Evolutionary conservation across 2,888 invertebrate species (phyloP).

Genomic region (Aleiodes alternator): DNA sequence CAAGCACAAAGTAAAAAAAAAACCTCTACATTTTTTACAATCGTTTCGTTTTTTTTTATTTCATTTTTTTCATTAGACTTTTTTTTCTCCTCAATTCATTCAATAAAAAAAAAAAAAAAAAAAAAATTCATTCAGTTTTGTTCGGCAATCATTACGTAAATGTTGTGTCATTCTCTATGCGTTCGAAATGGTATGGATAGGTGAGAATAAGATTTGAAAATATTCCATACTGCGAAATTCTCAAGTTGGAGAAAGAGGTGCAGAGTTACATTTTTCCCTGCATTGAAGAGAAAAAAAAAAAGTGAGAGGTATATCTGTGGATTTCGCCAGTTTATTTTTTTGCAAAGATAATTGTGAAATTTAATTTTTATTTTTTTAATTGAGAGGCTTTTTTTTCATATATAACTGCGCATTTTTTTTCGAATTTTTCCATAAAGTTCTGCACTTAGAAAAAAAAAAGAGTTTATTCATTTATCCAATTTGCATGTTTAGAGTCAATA

Average conservation of each 20-base stretch:
- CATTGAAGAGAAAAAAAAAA: neutral
- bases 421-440: neutral
- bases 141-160: neutral
- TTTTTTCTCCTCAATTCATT: neutral
- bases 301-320: neutral
- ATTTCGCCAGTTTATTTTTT: too few relatives aligned
- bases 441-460: too few relatives aligned
- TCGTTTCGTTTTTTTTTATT: too few relatives aligned
- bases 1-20: neutral
- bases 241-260: too few relatives aligned
- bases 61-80: neutral
- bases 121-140: neutral
- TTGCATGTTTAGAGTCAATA: too few relatives aligned
- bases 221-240: neutral
- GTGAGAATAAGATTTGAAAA: constrained; percentile 8
- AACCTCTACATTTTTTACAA: neutral
- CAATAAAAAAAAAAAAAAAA: too few relatives aligned
- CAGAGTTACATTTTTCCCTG: too few relatives aligned
- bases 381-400: too few relatives aligned
- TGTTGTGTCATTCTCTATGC: constrained; percentile 13
- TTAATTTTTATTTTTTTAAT: neutral
- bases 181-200: neutral
- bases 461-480: too few relatives aligned
- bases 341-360: constrained; percentile 41
- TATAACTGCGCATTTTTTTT: neutral